Conservation (phyloP, 1,140 invertebrate genomes). For the Eupristina koningsbergeri region DNA sequence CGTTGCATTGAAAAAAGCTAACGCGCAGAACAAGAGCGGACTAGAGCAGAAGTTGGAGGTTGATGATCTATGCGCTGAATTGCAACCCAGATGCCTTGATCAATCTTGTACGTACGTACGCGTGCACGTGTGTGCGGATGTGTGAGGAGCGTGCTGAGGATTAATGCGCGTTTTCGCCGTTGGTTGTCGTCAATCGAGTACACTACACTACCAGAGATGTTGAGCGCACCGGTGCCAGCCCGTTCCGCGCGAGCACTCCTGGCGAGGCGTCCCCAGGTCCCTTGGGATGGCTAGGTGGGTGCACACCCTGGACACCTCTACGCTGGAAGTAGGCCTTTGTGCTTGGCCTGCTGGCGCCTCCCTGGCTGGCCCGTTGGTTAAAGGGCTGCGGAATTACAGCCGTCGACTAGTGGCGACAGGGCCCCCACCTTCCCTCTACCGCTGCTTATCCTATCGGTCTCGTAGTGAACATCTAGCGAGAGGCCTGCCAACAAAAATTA, state of each 20-base stretch:
- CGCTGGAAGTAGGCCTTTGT: conserved; percentile 44
- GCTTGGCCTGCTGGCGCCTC: conserved; percentile 27
- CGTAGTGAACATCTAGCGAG: conserved; percentile 84
- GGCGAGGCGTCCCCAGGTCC: neutral
- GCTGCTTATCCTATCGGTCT: conserved; percentile 79
- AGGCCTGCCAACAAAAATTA: conserved; percentile 72
- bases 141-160: neutral
- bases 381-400: conserved; percentile 81
- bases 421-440: conserved; percentile 83
- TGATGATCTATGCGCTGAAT: neutral
- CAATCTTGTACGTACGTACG: neutral
- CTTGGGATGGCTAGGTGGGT: neutral
- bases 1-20: neutral
- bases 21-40: neutral
- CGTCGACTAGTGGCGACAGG: conserved; percentile 84
- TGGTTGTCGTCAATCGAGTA: conserved; percentile 33
- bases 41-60: no score
- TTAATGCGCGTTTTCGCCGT: conserved; percentile 11
- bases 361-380: conserved; percentile 62
- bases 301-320: neutral
- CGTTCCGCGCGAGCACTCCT: neutral
- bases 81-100: neutral
- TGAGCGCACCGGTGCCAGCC: neutral
- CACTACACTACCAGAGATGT: neutral
- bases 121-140: neutral